phyloP scores from a whole-genome alignment of 2,113 vertebrate genomes.

The Salminus brasiliensis region DNA sequence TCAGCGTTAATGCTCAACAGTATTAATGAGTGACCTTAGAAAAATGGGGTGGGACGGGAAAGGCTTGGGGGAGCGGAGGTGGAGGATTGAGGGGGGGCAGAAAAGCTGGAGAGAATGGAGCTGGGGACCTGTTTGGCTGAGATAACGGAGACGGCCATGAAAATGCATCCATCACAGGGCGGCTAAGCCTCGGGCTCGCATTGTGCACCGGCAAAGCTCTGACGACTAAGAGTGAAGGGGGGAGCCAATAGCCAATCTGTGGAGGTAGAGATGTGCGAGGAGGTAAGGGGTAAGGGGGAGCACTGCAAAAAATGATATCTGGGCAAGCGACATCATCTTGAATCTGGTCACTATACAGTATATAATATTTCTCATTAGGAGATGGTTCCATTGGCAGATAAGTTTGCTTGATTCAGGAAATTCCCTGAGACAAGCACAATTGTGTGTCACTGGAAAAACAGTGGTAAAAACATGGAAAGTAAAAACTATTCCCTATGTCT shows the following conservation, averaged over 20 bases:
- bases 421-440: not conserved
- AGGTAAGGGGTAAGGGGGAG: slow-evolving; percentile 19
- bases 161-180: slow-evolving; percentile 81
- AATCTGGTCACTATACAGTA: not conserved
- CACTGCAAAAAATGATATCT: not conserved
- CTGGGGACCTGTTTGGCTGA: slow-evolving; percentile 76
- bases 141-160: slow-evolving; percentile 80
- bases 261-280: slow-evolving; percentile 53
- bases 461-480: not conserved
- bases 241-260: slow-evolving; percentile 40
- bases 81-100: slow-evolving; percentile 59
- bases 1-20: slow-evolving; percentile 73
- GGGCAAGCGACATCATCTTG: not conserved
- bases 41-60: slow-evolving; percentile 65
- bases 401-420: not conserved
- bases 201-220: slow-evolving; percentile 66
- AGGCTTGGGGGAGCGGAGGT: slow-evolving; percentile 39
- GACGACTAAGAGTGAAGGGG: slow-evolving; percentile 54
- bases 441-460: not conserved
- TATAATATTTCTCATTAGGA: not conserved
- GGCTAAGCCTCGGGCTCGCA: slow-evolving; percentile 73
- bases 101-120: slow-evolving; percentile 75
- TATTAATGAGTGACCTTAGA: slow-evolving; percentile 82
- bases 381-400: not conserved
- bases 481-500: no score